Conservation (phyloP, 2,888 invertebrate species). For the Abscondita cerata region DNA sequence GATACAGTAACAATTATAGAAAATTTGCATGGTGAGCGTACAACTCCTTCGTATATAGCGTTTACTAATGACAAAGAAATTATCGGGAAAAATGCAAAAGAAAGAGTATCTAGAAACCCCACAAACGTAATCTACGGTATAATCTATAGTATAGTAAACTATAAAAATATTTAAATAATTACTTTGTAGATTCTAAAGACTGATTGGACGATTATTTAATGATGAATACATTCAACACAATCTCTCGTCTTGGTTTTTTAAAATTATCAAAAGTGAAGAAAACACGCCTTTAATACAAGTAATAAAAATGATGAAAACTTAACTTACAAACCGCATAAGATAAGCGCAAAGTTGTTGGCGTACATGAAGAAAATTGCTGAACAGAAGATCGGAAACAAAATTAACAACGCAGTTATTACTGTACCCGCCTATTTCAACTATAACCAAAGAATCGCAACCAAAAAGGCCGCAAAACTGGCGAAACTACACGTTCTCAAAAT, state of each 20-base stretch:
- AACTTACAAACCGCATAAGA: conserved; percentile 16
- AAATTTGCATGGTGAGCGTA: conserved; percentile 13
- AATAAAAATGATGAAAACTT: neutral
- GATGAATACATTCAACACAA: conserved; percentile 7
- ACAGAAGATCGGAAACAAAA: neutral
- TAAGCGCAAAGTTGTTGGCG: conserved; percentile 14
- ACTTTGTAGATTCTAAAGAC: conserved; percentile 14
- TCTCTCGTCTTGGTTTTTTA: conserved; percentile 13
- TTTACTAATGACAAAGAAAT: conserved; percentile 10
- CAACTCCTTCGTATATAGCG: conserved; percentile 15
- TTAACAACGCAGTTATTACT: conserved; percentile 14
- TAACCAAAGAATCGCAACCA: conserved; percentile 82
- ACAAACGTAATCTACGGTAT: conserved; percentile 12
- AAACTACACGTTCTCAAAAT: conserved; percentile 15
- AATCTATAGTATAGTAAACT: neutral
- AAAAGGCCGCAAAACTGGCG: conserved; percentile 75
- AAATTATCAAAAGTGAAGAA: neutral
- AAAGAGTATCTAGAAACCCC: neutral
- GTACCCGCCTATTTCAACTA: conserved; percentile 25
- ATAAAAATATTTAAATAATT: neutral
- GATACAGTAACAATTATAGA: conserved; percentile 15
- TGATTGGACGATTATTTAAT: conserved; percentile 15
- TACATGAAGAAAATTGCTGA: conserved; percentile 20
- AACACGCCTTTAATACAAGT: conserved; percentile 15
- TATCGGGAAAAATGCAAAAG: conserved; percentile 20